phyloP scores from a whole-genome alignment of 2,797 vertebrate species.

The Coilia nasus region DNA sequence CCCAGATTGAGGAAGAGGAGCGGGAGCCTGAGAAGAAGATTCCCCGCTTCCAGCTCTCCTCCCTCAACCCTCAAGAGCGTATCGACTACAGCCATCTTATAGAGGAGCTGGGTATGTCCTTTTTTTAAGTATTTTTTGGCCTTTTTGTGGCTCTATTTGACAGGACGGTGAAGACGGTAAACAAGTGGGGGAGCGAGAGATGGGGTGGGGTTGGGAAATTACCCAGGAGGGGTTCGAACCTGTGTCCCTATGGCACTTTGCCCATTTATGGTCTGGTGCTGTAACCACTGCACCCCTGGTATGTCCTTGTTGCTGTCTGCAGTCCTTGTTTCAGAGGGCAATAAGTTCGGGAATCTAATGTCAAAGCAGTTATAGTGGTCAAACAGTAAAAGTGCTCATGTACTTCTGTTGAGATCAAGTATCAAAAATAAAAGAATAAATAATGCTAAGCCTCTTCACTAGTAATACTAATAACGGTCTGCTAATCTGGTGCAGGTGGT shows the following conservation, averaged over 20 bases:
- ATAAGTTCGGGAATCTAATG: neutral
- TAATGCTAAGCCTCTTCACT: too few species aligned
- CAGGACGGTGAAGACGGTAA: too few species aligned
- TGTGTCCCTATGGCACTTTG: too few species aligned
- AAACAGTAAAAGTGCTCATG: neutral
- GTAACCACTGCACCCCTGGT: too few species aligned
- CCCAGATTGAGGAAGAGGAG: constrained; percentile 63
- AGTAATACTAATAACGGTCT: too few species aligned
- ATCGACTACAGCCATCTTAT: constrained; percentile 95
- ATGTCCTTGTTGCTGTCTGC: neutral
- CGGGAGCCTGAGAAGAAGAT: constrained; percentile 68
- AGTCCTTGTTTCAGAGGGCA: neutral
- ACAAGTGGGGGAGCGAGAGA: too few species aligned
- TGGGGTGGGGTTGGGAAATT: too few species aligned
- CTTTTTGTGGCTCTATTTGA: too few species aligned
- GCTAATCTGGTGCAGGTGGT: constrained; percentile 75
- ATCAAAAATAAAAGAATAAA: too few species aligned
- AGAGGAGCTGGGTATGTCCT: constrained; percentile 88
- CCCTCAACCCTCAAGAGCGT: constrained; percentile 94
- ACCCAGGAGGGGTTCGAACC: too few species aligned
- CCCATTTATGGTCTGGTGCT: too few species aligned
- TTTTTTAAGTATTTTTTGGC: neutral
- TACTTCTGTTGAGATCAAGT: too few species aligned
- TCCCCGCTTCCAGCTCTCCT: constrained; percentile 92
- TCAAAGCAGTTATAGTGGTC: neutral